Conservation (phyloP, 2,113 vertebrate genomes). For the Gymnocephalus cernua region DNA sequence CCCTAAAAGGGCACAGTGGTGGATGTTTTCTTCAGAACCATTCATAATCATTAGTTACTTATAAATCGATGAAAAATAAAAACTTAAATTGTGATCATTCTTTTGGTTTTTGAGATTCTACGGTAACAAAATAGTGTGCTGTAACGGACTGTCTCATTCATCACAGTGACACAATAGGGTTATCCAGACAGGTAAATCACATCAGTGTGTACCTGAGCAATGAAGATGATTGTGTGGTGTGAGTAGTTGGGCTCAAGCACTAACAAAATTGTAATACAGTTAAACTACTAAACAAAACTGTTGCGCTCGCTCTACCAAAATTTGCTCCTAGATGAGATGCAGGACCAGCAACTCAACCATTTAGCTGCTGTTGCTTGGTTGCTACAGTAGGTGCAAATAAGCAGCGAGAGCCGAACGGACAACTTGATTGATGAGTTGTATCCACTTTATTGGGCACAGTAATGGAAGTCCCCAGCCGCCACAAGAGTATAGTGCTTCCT, state of each 20-base stretch:
- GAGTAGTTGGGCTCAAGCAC: neutral
- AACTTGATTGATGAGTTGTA: slow-evolving; percentile 46
- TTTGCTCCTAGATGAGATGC: neutral
- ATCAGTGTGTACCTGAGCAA: neutral
- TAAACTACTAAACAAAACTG: neutral
- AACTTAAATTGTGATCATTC: neutral
- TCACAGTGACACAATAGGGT: neutral
- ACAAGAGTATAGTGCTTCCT: slow-evolving; percentile 10
- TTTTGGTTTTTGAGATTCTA: neutral
- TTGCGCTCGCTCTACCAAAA: neutral
- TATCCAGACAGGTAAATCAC: neutral
- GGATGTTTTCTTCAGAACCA: neutral
- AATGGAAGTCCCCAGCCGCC: slow-evolving; percentile 32
- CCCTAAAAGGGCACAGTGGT: neutral
- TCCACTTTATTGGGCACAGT: slow-evolving; percentile 33
- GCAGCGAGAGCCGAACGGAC: slow-evolving; percentile 6
- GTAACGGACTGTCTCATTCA: neutral
- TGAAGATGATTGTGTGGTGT: neutral
- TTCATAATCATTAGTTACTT: neutral
- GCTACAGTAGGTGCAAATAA: neutral
- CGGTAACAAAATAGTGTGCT: neutral
- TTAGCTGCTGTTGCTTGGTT: neutral
- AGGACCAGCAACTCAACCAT: no score
- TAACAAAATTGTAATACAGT: neutral
- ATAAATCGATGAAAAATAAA: neutral